Conservation (phyloP, 2,888 invertebrate species). For the Drosophila meridiana region DNA sequence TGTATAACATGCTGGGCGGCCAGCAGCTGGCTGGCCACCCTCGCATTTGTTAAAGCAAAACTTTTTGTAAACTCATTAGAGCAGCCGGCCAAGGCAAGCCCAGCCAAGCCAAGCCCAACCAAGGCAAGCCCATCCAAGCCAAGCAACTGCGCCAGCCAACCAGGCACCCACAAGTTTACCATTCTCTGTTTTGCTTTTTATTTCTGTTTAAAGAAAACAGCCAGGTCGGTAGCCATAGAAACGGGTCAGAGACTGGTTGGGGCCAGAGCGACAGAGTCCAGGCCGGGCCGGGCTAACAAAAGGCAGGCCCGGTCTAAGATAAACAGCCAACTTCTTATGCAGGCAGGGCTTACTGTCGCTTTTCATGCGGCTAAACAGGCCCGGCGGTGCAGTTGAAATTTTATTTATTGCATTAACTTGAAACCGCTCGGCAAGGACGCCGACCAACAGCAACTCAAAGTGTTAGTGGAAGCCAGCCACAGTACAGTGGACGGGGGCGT, state of each 20-base stretch:
- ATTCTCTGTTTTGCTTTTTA: slow-evolving; percentile 17
- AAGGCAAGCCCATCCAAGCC: slow-evolving; percentile 38
- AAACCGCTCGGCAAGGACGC: slow-evolving; percentile 53
- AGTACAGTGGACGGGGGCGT: neutral
- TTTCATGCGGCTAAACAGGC: slow-evolving; percentile 80
- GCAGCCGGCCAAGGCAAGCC: slow-evolving; percentile 59
- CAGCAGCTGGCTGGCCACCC: slow-evolving; percentile 41
- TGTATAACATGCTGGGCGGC: slow-evolving; percentile 78
- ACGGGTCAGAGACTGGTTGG: slow-evolving; percentile 1
- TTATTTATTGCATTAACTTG: slow-evolving; percentile 80
- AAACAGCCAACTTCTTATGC: slow-evolving; percentile 78
- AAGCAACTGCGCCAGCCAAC: slow-evolving; percentile 51
- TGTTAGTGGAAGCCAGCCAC: slow-evolving; percentile 3
- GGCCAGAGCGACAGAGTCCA: neutral
- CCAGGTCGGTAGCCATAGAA: slow-evolving; percentile 22
- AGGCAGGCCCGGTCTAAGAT: slow-evolving; percentile 63
- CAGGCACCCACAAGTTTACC: slow-evolving; percentile 49
- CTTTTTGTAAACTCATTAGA: slow-evolving; percentile 79
- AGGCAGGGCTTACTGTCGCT: slow-evolving; percentile 75
- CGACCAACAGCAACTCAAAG: slow-evolving; percentile 6
- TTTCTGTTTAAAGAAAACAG: slow-evolving; percentile 65
- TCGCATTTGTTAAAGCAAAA: slow-evolving; percentile 71
- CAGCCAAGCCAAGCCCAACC: neutral
- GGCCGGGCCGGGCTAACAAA: slow-evolving; percentile 63
- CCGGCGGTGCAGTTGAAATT: slow-evolving; percentile 80